Base-by-base conservation (phyloP, 2,888 invertebrate species). In the Dicyrtomina minuta region DNA sequence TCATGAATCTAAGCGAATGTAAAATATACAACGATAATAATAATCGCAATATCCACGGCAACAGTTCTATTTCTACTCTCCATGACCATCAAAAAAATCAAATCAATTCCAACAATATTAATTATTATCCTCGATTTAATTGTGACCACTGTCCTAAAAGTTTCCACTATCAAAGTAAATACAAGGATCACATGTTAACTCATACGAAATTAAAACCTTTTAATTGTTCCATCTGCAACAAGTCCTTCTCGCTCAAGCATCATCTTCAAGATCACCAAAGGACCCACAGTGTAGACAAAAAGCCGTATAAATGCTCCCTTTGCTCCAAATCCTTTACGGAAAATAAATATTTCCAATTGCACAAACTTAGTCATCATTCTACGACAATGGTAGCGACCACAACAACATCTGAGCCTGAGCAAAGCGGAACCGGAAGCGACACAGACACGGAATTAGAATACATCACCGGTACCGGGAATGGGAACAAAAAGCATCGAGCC, bases 101-200 rank as follows among this genome's bases (percentile, higher is more conserved):
- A n/a, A 33, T 33, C 33, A 33, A 33, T 33, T 8, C 33, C 8
- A 8, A 33, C 33, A 33, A 8, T 8, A 3, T 33, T 8, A 33
- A 33, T 3, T 33, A 5, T 8, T 5, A 33, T 5, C 8, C 8
- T 33, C 20, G 33, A 1, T 58, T 39, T 39, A 58, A 58, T 12
- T 58, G 58, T 58, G 39, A 58, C 15, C 17, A 17, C 15, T 58
- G 58, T 17, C 27, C 33, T 17, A 58, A 58, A 12, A 58, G 13
- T 12, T 58, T 58, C 20, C 58, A 39, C n/a, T 58, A 58, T 39
- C 27, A 58, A 33, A 58, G 58, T 20, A 41, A 58, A 33, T 58
- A 58, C 58, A 58, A 58, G 2, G 33, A 41, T 33, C 58, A 58
- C 39, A 17, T 58, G n/a, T n/a, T 20, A 12, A 58, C 39, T 8